Evolutionary conservation across 2,797 vertebrate genomes (phyloP), one percentile per base, ranked within the genome.

Genomic region (Tangara arthus): DNA sequence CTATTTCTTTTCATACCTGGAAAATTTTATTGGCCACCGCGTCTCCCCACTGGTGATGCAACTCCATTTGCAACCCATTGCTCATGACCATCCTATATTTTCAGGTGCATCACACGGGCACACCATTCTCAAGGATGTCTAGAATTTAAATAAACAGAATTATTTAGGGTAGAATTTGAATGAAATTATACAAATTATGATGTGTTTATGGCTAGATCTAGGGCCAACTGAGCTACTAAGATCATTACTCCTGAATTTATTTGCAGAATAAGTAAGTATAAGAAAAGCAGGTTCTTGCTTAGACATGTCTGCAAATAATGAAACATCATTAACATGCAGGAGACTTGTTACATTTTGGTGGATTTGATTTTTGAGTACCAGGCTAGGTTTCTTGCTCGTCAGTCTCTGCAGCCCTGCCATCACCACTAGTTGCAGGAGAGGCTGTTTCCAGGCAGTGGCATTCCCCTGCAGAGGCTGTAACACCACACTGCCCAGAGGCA

Each of bases 401-500:
- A 26, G 52, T 30, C 61, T 84, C 69, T 37, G 9, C 22, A 82
- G 93, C 53, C 42, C 46, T 89, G 59, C 73, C 73, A 75, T 63
- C 59, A 55, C 72, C 92, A 71, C 87, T 85, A 90, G 96, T 94
- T 96, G 93, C 92, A 93, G 65, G 39, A 73, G 81, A 47, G 65
- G 52, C 4, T 5, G 90, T 82, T 73, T 89, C 8, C 82, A 73
- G 53, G 42, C 87, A 44, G 83, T 27, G 69, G 82, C 84, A 79
- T 72, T 56, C 88, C 79, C 87, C 46, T 86, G 72, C 64, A 47
- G 85, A 28, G 46, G 64, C 91, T 87, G 87, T 71, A 66, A 73
- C 84, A 52, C 79, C 71, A 32, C 2, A 17, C 44, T 39, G 93
- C 98, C 97, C 5, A 4, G 57, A 95, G 97, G 96, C 90, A 79